Conservation (phyloP, 2,113 vertebrate species). For the Haemorhous mexicanus region DNA sequence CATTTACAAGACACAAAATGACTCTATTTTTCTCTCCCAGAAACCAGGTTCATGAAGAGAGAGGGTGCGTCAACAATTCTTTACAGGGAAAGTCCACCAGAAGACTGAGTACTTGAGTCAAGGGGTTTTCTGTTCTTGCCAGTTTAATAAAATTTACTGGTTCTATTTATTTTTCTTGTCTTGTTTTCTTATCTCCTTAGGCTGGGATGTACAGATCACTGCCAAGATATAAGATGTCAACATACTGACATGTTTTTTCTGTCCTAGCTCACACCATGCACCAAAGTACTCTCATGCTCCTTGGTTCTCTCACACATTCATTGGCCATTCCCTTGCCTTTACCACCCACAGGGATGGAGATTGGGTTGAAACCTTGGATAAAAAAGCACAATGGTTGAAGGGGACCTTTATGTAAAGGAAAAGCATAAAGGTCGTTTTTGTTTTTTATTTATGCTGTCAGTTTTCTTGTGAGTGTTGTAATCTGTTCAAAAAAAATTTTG, state of each 20-base stretch:
- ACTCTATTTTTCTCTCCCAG: background rate
- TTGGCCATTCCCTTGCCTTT: background rate
- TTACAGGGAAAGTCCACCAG: background rate
- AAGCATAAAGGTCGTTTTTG: background rate
- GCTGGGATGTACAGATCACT: background rate
- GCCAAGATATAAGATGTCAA: background rate
- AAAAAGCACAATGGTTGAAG: background rate
- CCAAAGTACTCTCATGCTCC: background rate
- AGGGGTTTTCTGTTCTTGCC: background rate
- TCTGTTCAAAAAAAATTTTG: background rate
- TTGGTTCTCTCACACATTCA: background rate
- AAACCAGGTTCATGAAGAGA: background rate
- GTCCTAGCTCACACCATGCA: background rate
- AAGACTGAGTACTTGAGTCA: background rate
- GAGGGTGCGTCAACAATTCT: background rate
- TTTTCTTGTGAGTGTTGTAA: background rate
- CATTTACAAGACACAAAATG: background rate
- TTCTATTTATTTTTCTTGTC: background rate
- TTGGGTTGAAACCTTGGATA: background rate
- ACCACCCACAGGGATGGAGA: background rate
- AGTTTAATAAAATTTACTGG: background rate
- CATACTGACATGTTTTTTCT: background rate
- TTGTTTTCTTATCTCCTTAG: background rate
- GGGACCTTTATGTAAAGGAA: background rate
- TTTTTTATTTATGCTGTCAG: background rate